phyloP scores from a whole-genome alignment of 2,113 vertebrate species.

The Centropristis striata region DNA sequence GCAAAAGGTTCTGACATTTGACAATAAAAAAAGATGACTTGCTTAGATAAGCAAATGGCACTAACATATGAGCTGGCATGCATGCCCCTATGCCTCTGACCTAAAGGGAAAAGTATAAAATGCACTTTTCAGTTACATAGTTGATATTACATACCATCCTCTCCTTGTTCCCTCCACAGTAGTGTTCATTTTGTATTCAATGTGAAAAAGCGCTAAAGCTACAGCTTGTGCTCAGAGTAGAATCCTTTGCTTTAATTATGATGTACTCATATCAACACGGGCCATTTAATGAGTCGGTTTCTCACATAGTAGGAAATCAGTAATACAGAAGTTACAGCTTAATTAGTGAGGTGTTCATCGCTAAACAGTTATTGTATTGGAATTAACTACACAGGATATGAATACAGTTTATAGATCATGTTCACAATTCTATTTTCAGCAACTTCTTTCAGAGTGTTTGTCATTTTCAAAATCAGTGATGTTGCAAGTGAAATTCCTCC shows the following conservation, averaged over 20 bases:
- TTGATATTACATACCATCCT: neutral
- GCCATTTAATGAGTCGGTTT: neutral
- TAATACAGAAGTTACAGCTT: neutral
- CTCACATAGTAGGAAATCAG: conserved; percentile 13
- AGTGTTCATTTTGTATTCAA: neutral
- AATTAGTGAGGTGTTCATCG: neutral
- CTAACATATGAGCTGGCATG: conserved; percentile 64
- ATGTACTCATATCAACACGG: neutral
- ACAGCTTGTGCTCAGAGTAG: neutral
- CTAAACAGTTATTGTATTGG: neutral
- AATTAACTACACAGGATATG: conserved; percentile 1
- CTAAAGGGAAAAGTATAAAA: conserved; percentile 32
- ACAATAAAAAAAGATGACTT: conserved; percentile 46
- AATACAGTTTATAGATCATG: neutral
- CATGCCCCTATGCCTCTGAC: conserved; percentile 50
- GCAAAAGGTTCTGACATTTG: conserved; percentile 44
- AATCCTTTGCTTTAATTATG: conserved; percentile 8
- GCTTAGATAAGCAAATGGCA: conserved; percentile 52
- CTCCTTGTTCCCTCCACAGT: neutral
- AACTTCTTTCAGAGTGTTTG: conserved; percentile 5
- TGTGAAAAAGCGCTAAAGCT: neutral
- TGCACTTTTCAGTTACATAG: conserved; percentile 44
- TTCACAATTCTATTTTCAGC: conserved; percentile 16
- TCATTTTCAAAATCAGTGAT: conserved; percentile 5
- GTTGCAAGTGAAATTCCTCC: conserved; percentile 5